These are phyloP conservation scores for Onychomys leucogaster DNA, from an alignment of 2,797 vertebrate species.

Conservation along the genomic window DNA sequence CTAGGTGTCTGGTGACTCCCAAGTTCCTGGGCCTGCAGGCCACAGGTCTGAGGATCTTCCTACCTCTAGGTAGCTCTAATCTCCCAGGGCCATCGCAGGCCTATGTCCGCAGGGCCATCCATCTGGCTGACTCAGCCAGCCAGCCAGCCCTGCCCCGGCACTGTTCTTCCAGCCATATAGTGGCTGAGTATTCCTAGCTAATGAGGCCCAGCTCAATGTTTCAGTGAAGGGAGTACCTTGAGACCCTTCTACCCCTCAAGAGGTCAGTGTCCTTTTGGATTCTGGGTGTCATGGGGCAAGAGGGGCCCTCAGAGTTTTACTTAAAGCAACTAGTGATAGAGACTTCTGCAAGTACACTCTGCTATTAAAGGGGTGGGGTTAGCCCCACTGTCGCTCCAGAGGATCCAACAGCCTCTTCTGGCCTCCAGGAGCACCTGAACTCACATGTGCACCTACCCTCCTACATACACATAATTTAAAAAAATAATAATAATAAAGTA, in stretches of 20 bases:
- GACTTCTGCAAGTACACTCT: background rate
- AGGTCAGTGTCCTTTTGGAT: background rate
- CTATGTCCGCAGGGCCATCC: background rate
- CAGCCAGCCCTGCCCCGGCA: background rate
- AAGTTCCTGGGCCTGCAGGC: background rate
- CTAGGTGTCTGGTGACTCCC: rapidly evolving
- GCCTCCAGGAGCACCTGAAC: background rate
- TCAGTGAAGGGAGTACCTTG: background rate
- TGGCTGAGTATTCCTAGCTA: background rate
- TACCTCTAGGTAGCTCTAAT: background rate
- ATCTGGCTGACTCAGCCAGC: background rate
- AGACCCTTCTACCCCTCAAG: background rate
- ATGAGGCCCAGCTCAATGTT: background rate
- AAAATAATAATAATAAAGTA: background rate
- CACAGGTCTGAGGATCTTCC: background rate
- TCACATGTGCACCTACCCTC: background rate
- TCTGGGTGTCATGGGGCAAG: background rate
- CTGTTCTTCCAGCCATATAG: background rate
- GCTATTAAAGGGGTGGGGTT: background rate
- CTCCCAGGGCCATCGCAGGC: background rate
- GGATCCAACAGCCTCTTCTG: background rate
- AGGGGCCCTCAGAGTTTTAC: background rate
- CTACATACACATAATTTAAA: background rate
- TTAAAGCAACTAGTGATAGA: background rate
- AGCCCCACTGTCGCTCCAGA: background rate